Evolutionary conservation across 2,797 vertebrate species (phyloP).

Genomic region (Hyperoplus lanceolatus): DNA sequence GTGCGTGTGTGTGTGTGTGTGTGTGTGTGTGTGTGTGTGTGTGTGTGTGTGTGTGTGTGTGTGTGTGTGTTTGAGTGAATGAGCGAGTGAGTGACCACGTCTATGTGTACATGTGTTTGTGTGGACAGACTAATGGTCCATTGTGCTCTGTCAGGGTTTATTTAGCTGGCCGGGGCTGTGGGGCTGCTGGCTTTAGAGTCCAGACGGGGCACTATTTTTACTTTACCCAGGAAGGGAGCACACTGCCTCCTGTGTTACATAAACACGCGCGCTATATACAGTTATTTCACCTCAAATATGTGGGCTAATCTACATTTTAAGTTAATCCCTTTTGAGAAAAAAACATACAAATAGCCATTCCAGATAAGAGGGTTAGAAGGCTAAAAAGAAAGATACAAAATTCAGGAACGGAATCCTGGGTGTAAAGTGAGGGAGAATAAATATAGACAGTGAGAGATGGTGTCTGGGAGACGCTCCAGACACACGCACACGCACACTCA

Average conservation of each 20-base stretch:
- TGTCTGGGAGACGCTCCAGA: slow-evolving; percentile 19
- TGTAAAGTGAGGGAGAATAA: slow-evolving; percentile 22
- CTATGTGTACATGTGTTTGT: slow-evolving; percentile 35
- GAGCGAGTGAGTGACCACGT: no score
- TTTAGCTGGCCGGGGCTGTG: slow-evolving; percentile 63
- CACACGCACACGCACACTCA: slow-evolving; percentile 35
- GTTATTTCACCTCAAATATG: slow-evolving; percentile 38
- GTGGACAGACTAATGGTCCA: slow-evolving; percentile 72
- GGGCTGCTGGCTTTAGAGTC: slow-evolving; percentile 62
- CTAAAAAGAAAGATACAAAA: slow-evolving; percentile 1
- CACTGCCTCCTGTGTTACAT: slow-evolving; percentile 52
- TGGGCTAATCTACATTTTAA: slow-evolving; percentile 26
- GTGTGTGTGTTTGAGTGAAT: slow-evolving; percentile 15
- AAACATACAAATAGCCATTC: slow-evolving; percentile 12
- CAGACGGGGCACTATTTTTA: slow-evolving; percentile 77
- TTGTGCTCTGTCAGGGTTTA: slow-evolving; percentile 78
- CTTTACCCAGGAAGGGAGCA: slow-evolving; percentile 64
- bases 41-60: slow-evolving; percentile 16
- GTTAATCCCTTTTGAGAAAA: slow-evolving; percentile 6
- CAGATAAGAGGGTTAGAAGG: slow-evolving; percentile 7
- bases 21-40: slow-evolving; percentile 38
- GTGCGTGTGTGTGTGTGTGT: slow-evolving; percentile 37
- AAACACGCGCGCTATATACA: slow-evolving; percentile 37
- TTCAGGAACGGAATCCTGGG: background rate
- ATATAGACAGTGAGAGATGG: slow-evolving; percentile 30